Conservation (phyloP, 2,797 vertebrate species). For the Macrochelys suwanniensis region DNA sequence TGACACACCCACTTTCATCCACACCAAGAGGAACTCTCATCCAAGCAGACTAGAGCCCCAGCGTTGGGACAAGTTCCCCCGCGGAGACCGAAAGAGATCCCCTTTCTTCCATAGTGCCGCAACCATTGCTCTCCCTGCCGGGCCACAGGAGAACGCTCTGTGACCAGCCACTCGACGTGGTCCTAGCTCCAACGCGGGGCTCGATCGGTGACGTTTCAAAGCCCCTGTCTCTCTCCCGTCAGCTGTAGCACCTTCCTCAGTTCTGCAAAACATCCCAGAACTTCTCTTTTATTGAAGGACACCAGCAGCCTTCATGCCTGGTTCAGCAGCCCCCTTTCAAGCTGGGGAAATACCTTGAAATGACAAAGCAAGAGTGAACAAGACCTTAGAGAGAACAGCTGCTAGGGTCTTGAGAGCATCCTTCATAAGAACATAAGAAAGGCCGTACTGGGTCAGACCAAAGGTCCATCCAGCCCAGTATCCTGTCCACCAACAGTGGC, state of each 20-base stretch:
- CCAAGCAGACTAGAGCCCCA: not conserved
- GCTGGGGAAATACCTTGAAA: not conserved
- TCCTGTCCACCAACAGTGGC: too few species aligned
- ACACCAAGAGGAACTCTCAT: not conserved
- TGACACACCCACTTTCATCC: too few species aligned
- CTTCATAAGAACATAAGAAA: not conserved
- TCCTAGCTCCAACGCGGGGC: too few species aligned
- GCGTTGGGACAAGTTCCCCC: not conserved
- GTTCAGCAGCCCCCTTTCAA: not conserved
- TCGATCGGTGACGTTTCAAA: not conserved
- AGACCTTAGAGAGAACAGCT: not conserved
- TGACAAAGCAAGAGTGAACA: not conserved
- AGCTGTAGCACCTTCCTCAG: not conserved
- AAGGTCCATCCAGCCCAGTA: too few species aligned
- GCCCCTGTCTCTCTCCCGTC: not conserved
- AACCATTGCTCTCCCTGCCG: accelerated
- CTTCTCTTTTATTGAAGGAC: not conserved
- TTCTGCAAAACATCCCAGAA: not conserved
- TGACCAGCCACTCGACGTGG: not conserved
- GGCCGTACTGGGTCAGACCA: too few species aligned
- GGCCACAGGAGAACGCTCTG: not conserved
- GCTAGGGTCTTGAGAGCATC: not conserved
- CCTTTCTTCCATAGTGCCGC: not conserved
- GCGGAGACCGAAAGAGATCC: not conserved
- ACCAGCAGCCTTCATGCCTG: not conserved